These are phyloP conservation scores for Pampusana beccarii DNA, from an alignment of 2,113 vertebrate genomes.

Conservation along the genomic window DNA sequence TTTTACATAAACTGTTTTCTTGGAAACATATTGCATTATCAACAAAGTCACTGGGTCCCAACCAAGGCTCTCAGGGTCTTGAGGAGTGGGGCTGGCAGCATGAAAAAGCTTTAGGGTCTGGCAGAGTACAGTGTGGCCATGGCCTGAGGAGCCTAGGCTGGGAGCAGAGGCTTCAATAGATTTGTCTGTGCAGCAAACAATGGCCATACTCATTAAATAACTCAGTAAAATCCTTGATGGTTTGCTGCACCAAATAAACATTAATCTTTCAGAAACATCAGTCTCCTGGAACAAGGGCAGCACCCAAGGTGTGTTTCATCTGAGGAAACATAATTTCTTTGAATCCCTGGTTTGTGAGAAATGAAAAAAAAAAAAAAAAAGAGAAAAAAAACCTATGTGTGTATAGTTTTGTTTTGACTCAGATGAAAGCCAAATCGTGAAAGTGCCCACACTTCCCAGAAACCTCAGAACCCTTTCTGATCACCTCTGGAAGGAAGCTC, in stretches of 20 bases:
- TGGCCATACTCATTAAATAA: neutral
- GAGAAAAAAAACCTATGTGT: neutral
- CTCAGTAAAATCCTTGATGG: neutral
- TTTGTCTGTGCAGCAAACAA: neutral
- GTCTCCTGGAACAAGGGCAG: neutral
- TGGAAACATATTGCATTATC: neutral
- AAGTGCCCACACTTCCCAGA: neutral
- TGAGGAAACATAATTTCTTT: neutral
- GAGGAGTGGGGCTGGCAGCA: neutral
- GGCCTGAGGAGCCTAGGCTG: neutral
- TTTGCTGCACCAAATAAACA: neutral
- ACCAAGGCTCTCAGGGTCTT: neutral
- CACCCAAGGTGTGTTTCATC: neutral
- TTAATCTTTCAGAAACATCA: neutral
- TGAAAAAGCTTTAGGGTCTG: neutral
- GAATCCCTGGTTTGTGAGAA: neutral
- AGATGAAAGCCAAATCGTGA: neutral
- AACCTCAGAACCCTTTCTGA: neutral
- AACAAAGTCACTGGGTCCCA: neutral
- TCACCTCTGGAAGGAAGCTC: neutral
- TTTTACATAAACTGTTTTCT: neutral
- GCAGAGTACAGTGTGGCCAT: neutral
- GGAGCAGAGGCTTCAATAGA: accelerated
- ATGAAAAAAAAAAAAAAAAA: neutral
- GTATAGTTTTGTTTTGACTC: neutral